Evolutionary conservation across 2,113 vertebrate genomes (phyloP), one percentile per base, ranked within the genome.

Genomic region (Nesospiza acunhae): DNA sequence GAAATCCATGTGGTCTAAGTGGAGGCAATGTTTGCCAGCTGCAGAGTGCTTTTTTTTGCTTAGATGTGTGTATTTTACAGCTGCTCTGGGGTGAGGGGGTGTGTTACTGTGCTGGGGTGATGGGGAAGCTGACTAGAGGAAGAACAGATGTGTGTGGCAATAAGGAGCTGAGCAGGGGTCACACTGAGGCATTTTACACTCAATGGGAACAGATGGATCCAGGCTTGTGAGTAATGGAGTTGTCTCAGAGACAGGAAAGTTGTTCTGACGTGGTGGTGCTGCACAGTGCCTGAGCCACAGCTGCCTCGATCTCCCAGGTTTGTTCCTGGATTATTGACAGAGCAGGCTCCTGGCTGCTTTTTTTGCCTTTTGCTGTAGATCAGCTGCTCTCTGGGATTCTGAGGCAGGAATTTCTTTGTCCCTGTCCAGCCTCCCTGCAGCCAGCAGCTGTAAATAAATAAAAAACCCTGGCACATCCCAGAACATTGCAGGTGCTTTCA

Each of bases 121-220:
- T 44, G 52, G n/a, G 55, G 72, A 37, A 53, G 75, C 75, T 64
- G 73, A 12, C 1, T 2, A 15, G 81, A 78, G 66, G 52, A 63
- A 23, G 74, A 84, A 24, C 87, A 95, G 84, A 55, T 93, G 81
- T 79, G 56, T 41, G 5, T 56, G 79, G 53, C 69, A 56, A 26
- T 52, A 9, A 87, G 39, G 72, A 83, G 6, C 44, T 60, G 33
- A 14, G 49, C 59, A 58, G 39, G 56, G 81, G 66, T 91, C 90
- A 39, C 62, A 31, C 39, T 3, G 30, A 91, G 84, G 52, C 30
- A 3, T 86, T 94, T 95, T 68, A 42, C 46, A 13, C 72, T 86
- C 21, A 0, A 66, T 53, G 47, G 68, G 76, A 95, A 81, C 91
- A 95, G 89, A 91, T 93, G 94, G 91, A 74, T 81, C 31, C 72